These are phyloP conservation scores for Ptyas mucosa DNA, from an alignment of 2,113 vertebrate genomes.

Conservation along the genomic window DNA sequence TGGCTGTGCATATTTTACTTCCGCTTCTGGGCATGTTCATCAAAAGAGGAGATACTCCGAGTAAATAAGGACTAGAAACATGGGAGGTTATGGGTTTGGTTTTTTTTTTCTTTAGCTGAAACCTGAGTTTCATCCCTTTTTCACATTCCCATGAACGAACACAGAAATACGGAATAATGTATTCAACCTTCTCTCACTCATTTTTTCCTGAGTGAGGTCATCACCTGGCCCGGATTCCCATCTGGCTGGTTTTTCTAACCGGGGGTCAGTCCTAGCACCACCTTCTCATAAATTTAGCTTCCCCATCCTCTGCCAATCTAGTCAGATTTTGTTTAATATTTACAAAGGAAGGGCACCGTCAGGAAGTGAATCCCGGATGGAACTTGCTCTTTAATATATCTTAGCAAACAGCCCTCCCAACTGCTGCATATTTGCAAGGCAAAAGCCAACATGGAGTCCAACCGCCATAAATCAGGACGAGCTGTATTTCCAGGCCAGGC, in stretches of 20 bases:
- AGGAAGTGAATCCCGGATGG: not conserved
- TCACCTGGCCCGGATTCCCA: not conserved
- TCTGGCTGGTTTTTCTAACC: not conserved
- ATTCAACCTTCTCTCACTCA: not conserved
- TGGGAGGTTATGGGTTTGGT: not conserved
- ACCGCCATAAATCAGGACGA: not conserved
- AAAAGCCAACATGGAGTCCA: not conserved
- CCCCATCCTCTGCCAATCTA: not conserved
- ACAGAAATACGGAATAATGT: too few relatives aligned
- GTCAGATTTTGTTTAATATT: not conserved
- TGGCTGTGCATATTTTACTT: not conserved
- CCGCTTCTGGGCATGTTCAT: not conserved
- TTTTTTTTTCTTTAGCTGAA: not conserved
- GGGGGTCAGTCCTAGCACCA: not conserved
- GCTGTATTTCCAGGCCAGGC: not conserved
- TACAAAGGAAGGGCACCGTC: not conserved
- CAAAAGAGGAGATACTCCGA: not conserved
- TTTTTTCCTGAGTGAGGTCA: conserved; percentile 6
- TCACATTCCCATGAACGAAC: not conserved
- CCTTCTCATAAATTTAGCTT: not conserved
- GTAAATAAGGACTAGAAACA: not conserved
- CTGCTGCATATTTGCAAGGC: not conserved
- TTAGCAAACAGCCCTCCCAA: not conserved
- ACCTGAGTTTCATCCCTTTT: not conserved
- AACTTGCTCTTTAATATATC: not conserved